Evolutionary conservation across 1,140 invertebrate species (phyloP), one percentile per base, ranked within the genome.

Genomic region (Formica selysi): DNA sequence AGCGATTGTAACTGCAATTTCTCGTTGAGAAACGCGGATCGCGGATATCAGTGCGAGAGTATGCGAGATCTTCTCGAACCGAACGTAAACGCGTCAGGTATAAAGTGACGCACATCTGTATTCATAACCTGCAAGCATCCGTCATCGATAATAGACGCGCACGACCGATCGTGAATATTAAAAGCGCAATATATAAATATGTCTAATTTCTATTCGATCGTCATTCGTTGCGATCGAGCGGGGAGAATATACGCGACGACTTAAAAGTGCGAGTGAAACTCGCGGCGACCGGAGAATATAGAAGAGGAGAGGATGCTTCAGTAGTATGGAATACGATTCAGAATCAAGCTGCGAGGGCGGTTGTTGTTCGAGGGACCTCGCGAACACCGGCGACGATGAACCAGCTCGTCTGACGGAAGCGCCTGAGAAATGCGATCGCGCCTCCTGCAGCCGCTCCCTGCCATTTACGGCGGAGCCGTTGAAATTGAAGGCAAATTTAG

Each of bases 251-350:
- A 41, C n/a, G 2, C 4, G 16, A 59, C 65, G 36, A 32, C 1
- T 8, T n/a, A 3, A 67, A 10, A 32, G n/a, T 3, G 6, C 29
- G 41, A 7, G 5, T 3, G 36, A 8, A 8, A 71, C 16, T 5
- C 48, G 51, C 48, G 54, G 13, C n/a, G 36, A 16, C n/a, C 76
- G 32, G 16, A 41, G 36, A 11, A n/a, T 44, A 0, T 19, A 54
- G 38, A 11, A 44, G 41, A 44, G n/a, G 32, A 16, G 11, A 81
- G 41, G 29, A 83, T 83, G 79, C 38, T 16, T 19, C 54, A 22
- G 26, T 26, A 81, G 79, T 62, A 95, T 95, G 94, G 93, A 95
- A 81, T 94, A 93, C 91, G 93, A 95, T 88, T 94, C 93, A 41
- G 93, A 91, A 29, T 93, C 93, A 22, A 94, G 92, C 73, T 93